Percentiles rank a stretch among this genome's conserved stretches.
These are phyloP conservation scores for Ptychochromis oligacanthus DNA, from an alignment of 2,113 vertebrate genomes.

Conservation along the genomic window DNA sequence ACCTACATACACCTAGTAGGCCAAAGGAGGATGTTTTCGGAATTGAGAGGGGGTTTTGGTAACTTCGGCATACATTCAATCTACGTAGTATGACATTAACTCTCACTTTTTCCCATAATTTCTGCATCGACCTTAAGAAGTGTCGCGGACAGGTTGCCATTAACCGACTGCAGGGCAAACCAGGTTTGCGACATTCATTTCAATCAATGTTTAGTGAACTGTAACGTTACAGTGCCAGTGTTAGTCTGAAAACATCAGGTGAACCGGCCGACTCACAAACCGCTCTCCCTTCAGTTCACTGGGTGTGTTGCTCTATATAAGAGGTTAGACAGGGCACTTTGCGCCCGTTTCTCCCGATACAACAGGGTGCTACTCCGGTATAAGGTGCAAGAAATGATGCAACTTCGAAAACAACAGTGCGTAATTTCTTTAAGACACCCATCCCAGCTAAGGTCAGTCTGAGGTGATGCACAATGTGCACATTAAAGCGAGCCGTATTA, in stretches of 20 bases:
- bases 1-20: too few relatives aligned
- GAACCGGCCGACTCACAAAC: neutral
- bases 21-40: neutral
- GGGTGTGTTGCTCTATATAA: neutral
- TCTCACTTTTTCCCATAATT: neutral
- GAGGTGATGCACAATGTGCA: slow-evolving; percentile 13
- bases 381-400: slow-evolving; percentile 33
- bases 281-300: too few relatives aligned
- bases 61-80: neutral
- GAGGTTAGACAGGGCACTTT: neutral
- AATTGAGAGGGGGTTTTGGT: neutral
- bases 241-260: neutral
- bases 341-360: neutral
- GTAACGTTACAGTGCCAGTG: neutral
- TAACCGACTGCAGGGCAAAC: neutral
- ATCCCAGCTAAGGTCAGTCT: slow-evolving; percentile 16
- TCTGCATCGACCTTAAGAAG: neutral
- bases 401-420: slow-evolving; percentile 28
- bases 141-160: neutral
- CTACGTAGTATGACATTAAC: neutral
- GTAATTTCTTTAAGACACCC: slow-evolving; percentile 22
- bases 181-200: neutral
- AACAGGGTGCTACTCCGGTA: neutral
- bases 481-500: neutral
- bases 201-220: neutral